Evolutionary conservation across 2,888 invertebrate species (phyloP), one percentile per base, ranked within the genome.

Genomic region (Lydus trimaculatus): DNA sequence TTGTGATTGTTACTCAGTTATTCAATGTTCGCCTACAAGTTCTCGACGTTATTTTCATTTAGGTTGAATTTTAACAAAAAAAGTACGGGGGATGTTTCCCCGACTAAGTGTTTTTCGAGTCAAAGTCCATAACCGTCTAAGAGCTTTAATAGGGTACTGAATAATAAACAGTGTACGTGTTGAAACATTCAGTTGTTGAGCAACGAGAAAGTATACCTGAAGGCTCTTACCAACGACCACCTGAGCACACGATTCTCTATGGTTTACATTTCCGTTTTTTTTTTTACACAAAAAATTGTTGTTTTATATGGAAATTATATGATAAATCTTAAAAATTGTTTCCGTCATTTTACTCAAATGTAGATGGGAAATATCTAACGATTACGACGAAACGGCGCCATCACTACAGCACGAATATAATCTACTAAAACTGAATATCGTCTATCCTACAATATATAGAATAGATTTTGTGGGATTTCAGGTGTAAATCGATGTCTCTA

Each of bases 121-220:
- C 63, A 48, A 48, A 23, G 17, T 28, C 52, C 52, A 56, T 48
- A n/a, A 31, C 36, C 60, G 56, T 56, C 61, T 68, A 65, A 68
- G 68, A 65, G 68, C 64, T 68, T 65, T 68, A 68, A 68, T 68
- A 64, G 68, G 62, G 17, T 61, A 43, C 65, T 68, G 68, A 68
- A 68, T 68, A 68, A 68, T 68, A 68, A 65, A 68, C 23, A 36
- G 62, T 31, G 62, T 68, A 65, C 65, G 68, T 68, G 68, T 20
- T 68, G 65, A 65, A 68, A 68, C 62, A 68, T 68, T 68, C 65
- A 68, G 58, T 48, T 52, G 52, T 8, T 31, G 63, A 28, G 52
- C 28, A 36, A 13, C 36, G 11, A 39, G 31, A n/a, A n/a, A 61
- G 58, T 68, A 56, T 61, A 68, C 65, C 68, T 68, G 61, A 62